Base-by-base conservation (phyloP, 2,113 vertebrate species). In the Mastomys natalensis region DNA sequence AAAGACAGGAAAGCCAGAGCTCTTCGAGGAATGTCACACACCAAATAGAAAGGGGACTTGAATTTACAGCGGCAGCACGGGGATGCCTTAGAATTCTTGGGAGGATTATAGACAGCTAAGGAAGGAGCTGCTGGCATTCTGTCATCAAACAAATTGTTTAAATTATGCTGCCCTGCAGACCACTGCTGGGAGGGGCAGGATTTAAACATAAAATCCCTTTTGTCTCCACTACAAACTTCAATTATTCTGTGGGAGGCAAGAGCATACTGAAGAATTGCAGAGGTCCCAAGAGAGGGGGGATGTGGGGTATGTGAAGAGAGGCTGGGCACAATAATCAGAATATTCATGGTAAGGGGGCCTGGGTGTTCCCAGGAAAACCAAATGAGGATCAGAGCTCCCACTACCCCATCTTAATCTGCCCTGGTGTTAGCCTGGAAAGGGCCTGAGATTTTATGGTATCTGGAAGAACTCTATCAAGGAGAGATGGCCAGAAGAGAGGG, bases 181-280 rank as follows among this genome's bases (percentile, higher is more conserved):
- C 43, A 53, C 62, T 70, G 55, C 81, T 24, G 73, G 82, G 89
- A 89, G 80, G 60, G n/a, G 55, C 58, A 82, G 12, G 17, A 64
- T 4, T 17, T 58, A 17, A 73, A 81, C 51, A 92, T 45, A 96
- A 86, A 94, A 94, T 22, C 34, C 88, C 62, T 70, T 89, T 96
- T 95, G 94, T 97, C 21, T 96, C 85, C 6, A 37, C 1, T 0
- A 68, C 66, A 37, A 68, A 80, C 64, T 45, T 81, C 45, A 93
- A 72, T 85, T 87, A 80, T 72, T 82, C 88, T 89, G 62, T 77
- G 53, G 87, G 84, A 51, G 4, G 77, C n/a, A 45, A 53, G 40
- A 31, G 31, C 34, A 55, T 17, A 73, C 13, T 16, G 87, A 94
- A 37, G 88, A 68, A 93, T 24, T 78, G 26, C 22, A 87, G 45